phyloP scores from a whole-genome alignment of 2,113 vertebrate species.

The Silurus asotus region DNA sequence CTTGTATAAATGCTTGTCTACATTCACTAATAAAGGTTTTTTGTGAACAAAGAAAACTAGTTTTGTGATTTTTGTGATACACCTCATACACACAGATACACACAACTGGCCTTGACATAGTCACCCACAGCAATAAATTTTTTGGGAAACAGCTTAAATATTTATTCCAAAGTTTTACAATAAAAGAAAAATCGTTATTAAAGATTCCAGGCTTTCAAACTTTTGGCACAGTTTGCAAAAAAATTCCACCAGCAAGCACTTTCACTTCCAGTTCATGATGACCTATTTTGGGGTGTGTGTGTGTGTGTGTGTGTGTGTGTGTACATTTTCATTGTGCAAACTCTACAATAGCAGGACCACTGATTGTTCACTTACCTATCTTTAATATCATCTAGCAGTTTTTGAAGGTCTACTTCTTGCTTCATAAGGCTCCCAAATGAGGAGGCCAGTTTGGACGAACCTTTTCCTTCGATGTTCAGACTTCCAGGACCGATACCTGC shows the following conservation, averaged over 20 bases:
- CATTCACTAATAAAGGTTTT: background rate
- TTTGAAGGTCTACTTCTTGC: slow-evolving; percentile 85
- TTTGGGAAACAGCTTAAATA: background rate
- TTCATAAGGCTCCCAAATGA: slow-evolving; percentile 88
- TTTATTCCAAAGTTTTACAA: background rate
- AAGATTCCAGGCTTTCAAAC: background rate
- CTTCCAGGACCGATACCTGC: slow-evolving; percentile 65
- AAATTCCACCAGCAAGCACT: background rate
- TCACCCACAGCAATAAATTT: background rate
- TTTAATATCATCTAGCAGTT: slow-evolving; percentile 75
- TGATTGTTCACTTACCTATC: slow-evolving; percentile 70
- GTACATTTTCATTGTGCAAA: background rate
- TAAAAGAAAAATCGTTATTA: background rate
- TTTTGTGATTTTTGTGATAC: background rate
- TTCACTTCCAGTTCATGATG: slow-evolving; percentile 28
- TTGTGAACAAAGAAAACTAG: background rate
- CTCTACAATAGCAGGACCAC: background rate
- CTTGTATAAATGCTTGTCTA: background rate
- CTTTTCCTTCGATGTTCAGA: slow-evolving; percentile 70
- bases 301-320: background rate
- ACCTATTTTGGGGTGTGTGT: background rate
- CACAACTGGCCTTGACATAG: background rate
- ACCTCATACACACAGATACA: background rate
- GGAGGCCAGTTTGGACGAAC: slow-evolving; percentile 77
- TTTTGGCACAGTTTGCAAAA: background rate